Conservation (phyloP, 1,140 invertebrate genomes). For the Charaxes varanes region DNA sequence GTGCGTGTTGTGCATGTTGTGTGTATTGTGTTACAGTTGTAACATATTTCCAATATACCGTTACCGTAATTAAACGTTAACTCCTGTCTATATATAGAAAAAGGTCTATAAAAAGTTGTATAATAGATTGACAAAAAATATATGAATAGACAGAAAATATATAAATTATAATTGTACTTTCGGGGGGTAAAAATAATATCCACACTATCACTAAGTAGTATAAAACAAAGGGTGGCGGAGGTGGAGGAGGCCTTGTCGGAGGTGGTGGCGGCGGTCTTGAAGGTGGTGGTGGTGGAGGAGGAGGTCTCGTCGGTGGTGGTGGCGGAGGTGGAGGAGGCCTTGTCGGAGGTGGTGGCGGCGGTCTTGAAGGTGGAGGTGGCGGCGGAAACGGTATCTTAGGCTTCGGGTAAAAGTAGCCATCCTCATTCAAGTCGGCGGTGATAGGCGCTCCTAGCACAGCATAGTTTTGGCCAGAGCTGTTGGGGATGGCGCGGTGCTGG, state of each 20-base stretch:
- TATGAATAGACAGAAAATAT: no score
- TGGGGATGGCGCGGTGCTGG: constrained; percentile 37
- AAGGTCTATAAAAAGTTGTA: no score
- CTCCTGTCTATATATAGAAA: no score
- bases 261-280: constrained; percentile 1
- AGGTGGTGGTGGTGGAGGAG: constrained; percentile 3
- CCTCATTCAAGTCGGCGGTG: constrained; percentile 45
- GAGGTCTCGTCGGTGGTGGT: constrained; percentile 10
- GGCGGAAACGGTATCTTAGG: constrained; percentile 55
- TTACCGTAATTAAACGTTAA: no score
- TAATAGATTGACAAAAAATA: no score
- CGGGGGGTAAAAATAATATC: no score
- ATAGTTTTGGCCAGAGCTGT: constrained; percentile 47
- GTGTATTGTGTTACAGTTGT: no score
- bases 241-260: constrained; percentile 6
- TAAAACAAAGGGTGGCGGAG: constrained; percentile 4
- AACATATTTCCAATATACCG: no score
- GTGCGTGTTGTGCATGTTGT: no score
- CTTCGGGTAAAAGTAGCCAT: constrained; percentile 64
- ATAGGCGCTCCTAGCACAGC: constrained; percentile 49
- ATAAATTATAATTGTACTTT: no score
- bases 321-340: constrained; percentile 8
- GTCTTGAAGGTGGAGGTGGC: constrained; percentile 21
- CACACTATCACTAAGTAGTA: no score
- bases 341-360: constrained; percentile 5